Base-by-base conservation (phyloP, 2,797 vertebrate species). In the Pseudotriccus pelzelni region DNA sequence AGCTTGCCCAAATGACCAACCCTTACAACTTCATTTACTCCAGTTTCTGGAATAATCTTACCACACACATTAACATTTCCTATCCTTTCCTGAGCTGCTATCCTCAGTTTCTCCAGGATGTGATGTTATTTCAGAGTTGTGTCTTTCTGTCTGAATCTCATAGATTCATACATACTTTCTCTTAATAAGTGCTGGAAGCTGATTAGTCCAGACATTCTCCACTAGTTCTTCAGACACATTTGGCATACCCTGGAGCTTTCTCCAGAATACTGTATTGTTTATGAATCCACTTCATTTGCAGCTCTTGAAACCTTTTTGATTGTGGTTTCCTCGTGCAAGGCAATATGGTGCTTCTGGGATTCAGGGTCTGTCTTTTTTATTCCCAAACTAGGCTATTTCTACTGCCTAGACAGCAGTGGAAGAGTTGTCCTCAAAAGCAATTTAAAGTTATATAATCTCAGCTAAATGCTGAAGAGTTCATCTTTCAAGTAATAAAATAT, bases 401-500 rank as follows among this genome's bases (percentile, higher is more conserved):
- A 14, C 30, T 70, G 69, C 52, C 18, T 47, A 43, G 62, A 28
- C 53, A 64, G 43, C 43, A 28, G 28, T 70, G 25, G 53, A 70
- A 86, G 20, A 46, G n/a, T 39, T 50, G 25, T 37, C 28, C 55
- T 78, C 37, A 68, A 56, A 66, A 39, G 15, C 34, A 89, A 17
- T 79, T 79, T 49, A 27, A 86, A 89, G 62, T 87, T 69, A 50
- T 25, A 74, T 75, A 88, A 81, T 81, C 37, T 46, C 53, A 84
- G 21, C 21, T 58, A 69, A 82, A 92, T 28, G 55, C n/a, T 47
- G 67, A 82, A 62, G n/a, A 73, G 87, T 81, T 94, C 50, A 39
- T 73, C 60, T 92, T 89, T 89, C 75, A 67, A 63, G 64, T 50
- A 76, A 77, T 82, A 89, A 96, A 89, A 89, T 74, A 83, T 63